Conservation (phyloP, 2,797 vertebrate genomes). For the Gymnoscopelus braueri region DNA sequence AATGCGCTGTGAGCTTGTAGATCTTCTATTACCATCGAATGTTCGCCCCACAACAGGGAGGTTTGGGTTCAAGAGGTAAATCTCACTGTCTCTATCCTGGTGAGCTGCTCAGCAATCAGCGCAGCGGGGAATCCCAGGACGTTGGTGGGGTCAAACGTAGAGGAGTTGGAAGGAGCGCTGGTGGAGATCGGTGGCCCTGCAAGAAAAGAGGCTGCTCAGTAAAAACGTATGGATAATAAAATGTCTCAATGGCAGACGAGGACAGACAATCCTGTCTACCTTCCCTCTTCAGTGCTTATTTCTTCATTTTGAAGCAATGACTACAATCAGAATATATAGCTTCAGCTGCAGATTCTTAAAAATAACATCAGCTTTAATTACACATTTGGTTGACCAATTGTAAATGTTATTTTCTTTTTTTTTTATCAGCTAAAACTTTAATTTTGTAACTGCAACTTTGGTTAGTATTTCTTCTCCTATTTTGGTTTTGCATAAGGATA, state of each 20-base stretch:
- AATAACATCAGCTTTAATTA: too few species aligned
- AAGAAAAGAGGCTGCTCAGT: not conserved
- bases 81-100: conserved; percentile 90
- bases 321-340: too few species aligned
- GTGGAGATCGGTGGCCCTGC: conserved; percentile 60
- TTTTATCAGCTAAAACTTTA: too few species aligned
- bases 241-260: not conserved
- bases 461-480: too few species aligned
- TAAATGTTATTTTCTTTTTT: too few species aligned
- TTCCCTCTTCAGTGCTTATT: not conserved
- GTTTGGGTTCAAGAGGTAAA: not conserved
- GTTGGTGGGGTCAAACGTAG: conserved; percentile 83
- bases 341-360: too few species aligned
- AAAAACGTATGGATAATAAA: conserved; percentile 2
- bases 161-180: conserved; percentile 69
- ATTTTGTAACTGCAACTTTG: too few species aligned
- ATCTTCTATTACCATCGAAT: too few species aligned
- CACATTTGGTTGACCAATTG: too few species aligned
- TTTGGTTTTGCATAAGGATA: too few species aligned
- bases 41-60: too few species aligned
- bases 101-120: conserved; percentile 90
- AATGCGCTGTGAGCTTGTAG: too few species aligned
- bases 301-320: not conserved
- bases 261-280: not conserved
- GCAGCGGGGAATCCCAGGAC: conserved; percentile 86